Evolutionary conservation across 2,888 invertebrate genomes (phyloP).

Genomic region (Sycophila texana): DNA sequence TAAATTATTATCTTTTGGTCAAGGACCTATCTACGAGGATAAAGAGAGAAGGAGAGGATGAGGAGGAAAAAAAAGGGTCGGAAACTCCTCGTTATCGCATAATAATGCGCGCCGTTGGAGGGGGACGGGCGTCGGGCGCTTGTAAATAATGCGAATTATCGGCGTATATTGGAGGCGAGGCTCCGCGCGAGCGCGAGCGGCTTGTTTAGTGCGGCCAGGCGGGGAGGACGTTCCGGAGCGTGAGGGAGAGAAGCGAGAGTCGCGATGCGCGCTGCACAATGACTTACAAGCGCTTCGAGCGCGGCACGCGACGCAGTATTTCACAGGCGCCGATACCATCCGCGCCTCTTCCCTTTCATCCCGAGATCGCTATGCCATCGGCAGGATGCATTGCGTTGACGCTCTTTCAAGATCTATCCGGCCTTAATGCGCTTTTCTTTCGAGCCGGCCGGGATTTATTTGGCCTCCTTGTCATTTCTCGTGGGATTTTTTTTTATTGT

Average conservation of each 20-base stretch:
- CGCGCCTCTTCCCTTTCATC: background rate
- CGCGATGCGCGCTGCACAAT: background rate
- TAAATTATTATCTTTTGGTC: too few species aligned
- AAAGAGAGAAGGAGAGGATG: too few species aligned
- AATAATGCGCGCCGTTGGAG: background rate
- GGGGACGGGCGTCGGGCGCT: background rate
- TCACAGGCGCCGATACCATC: constrained; percentile 26
- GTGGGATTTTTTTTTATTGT: too few species aligned
- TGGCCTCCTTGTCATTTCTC: too few species aligned
- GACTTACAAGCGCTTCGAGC: constrained; percentile 9
- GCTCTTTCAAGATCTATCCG: too few species aligned
- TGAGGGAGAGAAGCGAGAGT: too few species aligned
- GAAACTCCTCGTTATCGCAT: too few species aligned
- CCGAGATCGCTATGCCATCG: background rate
- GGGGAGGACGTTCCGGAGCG: background rate
- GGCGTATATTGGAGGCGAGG: background rate
- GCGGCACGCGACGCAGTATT: constrained; percentile 39
- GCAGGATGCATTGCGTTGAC: too few species aligned
- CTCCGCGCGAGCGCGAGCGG: background rate
- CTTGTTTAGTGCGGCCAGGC: background rate
- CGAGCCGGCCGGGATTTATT: too few species aligned
- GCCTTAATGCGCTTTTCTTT: too few species aligned
- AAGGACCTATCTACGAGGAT: too few species aligned
- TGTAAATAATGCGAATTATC: background rate
- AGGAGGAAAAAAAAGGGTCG: too few species aligned